Percentiles rank a stretch among this genome's conserved stretches.
Evolutionary conservation across 2,113 vertebrate species (phyloP).

Genomic region (Prochilodus magdalenae): DNA sequence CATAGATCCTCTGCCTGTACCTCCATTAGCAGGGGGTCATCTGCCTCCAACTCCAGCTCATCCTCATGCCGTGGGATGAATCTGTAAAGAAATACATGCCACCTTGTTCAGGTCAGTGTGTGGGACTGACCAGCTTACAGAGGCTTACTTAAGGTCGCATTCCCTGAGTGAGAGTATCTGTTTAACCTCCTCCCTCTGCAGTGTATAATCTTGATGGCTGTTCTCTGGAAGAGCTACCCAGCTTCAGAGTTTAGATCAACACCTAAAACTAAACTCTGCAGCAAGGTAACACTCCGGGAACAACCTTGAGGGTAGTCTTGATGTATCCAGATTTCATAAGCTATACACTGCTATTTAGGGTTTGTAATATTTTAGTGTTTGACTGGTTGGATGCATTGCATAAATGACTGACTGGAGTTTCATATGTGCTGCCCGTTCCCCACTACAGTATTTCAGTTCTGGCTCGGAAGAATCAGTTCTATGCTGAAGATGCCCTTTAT

Average conservation of each 20-base stretch:
- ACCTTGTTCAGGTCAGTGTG: background rate
- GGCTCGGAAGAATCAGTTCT: too few species aligned
- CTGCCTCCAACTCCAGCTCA: constrained; percentile 89
- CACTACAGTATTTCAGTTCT: background rate
- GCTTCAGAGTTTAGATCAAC: background rate
- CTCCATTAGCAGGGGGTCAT: constrained; percentile 90
- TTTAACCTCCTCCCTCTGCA: background rate
- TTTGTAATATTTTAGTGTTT: background rate
- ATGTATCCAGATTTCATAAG: background rate
- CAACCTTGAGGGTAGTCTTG: background rate
- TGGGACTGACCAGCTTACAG: background rate
- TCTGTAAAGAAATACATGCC: constrained; percentile 67
- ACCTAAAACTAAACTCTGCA: background rate
- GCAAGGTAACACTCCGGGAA: background rate
- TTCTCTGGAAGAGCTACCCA: background rate
- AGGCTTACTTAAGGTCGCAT: background rate
- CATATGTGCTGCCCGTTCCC: too few species aligned
- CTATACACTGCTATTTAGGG: background rate
- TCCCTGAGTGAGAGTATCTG: background rate
- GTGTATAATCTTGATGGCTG: background rate
- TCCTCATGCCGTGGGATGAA: constrained; percentile 94
- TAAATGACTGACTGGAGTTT: too few species aligned
- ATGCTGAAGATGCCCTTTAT: background rate
- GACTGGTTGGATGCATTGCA: too few species aligned
- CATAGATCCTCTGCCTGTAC: constrained; percentile 91